Evolutionary conservation across 37 sponge, comb jelly and placozoan species (phyloP), one percentile per base, ranked within the genome.

Genomic region (Cladorhizidae sp.): DNA sequence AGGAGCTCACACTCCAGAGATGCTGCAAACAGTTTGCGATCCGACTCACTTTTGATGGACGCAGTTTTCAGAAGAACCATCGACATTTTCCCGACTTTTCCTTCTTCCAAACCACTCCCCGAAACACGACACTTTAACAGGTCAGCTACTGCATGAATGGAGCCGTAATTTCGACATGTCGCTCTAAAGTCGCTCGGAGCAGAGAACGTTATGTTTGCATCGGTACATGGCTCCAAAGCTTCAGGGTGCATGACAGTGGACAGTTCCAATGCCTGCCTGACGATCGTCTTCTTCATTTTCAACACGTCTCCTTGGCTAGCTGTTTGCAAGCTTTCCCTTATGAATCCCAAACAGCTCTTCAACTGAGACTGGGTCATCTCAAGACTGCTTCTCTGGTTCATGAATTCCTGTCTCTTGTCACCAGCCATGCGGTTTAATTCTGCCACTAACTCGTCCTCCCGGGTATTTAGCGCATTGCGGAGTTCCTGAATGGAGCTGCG

Each of bases 261-360:
- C 57, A 83, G 26, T 52, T 83, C 75, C 64, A 35, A 26, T 26
- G 64, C 38, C 40, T 65, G 74, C 25, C 49, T 70, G 54, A 73
- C 54, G 23, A 83, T 37, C 0, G 39, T 42, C 50, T 45, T 76
- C 37, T 40, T 54, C 77, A 77, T 57, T 0, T 17, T 49, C 57
- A 84, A 32, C 28, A 84, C 72, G 26, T 84, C 85, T n/a, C 55
- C 77, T 54, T 77, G 42, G 31, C 78, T 84, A 21, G 61, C 85
- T 25, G 78, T 84, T 23, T 39, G 41, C n/a, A 84, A 52, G 50
- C 62, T 57, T 52, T 69, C 71, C 38, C 56, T 65, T 22, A 59
- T 28, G 29, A 77, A 84, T 33, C 29, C 71, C 12, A 54, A 17
- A 42, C 77, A 76, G 70, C 71, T 76, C 1, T 18, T 69, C 77